These are phyloP conservation scores for Pycnonotus jocosus DNA, from an alignment of 2,113 vertebrate species.

Conservation along the genomic window DNA sequence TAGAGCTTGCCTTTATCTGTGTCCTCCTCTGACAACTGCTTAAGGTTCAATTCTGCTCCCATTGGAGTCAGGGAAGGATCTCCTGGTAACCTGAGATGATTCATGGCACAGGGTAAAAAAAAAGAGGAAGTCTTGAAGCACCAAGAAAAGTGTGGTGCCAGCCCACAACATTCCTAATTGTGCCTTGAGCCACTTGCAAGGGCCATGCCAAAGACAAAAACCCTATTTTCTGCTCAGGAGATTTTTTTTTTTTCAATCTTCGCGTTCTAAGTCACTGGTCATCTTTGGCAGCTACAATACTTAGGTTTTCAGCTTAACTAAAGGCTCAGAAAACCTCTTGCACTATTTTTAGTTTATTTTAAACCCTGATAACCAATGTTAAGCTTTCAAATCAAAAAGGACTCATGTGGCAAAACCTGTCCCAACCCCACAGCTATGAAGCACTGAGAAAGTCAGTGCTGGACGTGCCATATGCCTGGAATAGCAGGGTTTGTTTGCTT, in stretches of 20 bases:
- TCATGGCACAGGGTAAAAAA: accelerated
- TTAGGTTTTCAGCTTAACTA: not conserved
- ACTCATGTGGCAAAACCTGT: not conserved
- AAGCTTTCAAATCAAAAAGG: not conserved
- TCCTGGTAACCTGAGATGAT: not conserved
- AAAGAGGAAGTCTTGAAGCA: not conserved
- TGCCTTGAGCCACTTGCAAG: not conserved
- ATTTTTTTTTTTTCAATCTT: not conserved
- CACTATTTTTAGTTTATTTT: not conserved
- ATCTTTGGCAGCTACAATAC: not conserved
- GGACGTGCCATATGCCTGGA: not conserved
- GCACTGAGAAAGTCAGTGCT: not conserved
- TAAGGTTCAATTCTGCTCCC: not conserved
- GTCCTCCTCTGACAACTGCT: not conserved
- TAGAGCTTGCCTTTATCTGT: not conserved
- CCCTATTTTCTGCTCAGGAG: not conserved
- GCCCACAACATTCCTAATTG: not conserved
- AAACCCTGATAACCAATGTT: not conserved
- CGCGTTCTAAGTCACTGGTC: not conserved
- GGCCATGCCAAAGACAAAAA: accelerated
- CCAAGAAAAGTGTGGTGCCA: not conserved
- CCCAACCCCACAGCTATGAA: not conserved
- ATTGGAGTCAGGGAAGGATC: not conserved
- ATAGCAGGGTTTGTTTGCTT: not conserved
- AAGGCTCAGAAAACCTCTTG: not conserved